phyloP scores from a whole-genome alignment of 2,113 vertebrate species.

The Melanerpes formicivorus region DNA sequence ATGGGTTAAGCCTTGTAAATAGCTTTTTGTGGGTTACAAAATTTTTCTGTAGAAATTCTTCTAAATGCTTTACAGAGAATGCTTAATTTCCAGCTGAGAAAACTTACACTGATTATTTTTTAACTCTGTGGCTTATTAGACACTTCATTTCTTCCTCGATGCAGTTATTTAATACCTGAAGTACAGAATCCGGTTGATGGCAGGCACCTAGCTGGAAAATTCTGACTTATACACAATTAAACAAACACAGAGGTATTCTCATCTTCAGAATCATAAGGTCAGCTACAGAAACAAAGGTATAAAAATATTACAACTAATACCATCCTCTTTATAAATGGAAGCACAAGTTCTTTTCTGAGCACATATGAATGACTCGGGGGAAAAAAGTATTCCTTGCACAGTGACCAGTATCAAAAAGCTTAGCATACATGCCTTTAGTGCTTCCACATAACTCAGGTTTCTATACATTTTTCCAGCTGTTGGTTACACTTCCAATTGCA shows the following conservation, averaged over 20 bases:
- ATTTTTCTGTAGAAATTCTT: background rate
- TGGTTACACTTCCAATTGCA: background rate
- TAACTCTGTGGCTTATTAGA: background rate
- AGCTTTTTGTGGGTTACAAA: background rate
- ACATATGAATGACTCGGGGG: background rate
- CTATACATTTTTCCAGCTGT: background rate
- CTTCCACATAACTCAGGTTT: background rate
- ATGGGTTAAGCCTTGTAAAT: background rate
- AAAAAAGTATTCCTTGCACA: background rate
- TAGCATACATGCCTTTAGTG: background rate
- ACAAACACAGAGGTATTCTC: background rate
- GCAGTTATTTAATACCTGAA: background rate
- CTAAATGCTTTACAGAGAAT: background rate
- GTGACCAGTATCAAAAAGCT: background rate
- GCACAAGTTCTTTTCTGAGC: background rate
- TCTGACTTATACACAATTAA: background rate
- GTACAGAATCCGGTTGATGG: background rate
- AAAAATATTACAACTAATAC: background rate
- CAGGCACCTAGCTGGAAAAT: constrained; percentile 5
- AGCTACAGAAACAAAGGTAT: background rate
- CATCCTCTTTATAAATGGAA: background rate
- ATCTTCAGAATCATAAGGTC: background rate
- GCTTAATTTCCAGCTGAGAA: background rate
- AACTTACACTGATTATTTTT: background rate
- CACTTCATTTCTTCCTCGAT: background rate